phyloP scores from a whole-genome alignment of 2,797 vertebrate species.

The Hephaestus fuliginosus region DNA sequence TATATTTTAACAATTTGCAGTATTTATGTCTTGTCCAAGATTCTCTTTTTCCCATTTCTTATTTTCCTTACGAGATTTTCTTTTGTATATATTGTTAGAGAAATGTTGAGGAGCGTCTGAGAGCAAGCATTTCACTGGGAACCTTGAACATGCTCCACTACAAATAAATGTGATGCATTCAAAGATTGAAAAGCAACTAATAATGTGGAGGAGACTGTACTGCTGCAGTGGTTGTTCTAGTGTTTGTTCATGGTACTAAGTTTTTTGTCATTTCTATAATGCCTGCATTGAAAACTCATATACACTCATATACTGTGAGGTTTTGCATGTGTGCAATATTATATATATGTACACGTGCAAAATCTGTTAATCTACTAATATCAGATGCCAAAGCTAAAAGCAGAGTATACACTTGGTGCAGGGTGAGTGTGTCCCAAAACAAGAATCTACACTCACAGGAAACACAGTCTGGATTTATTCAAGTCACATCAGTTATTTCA shows the following conservation, averaged over 20 bases:
- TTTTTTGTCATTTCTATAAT: neutral
- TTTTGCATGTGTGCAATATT: neutral
- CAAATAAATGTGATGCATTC: too few relatives aligned
- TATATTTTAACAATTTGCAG: too few relatives aligned
- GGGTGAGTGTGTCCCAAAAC: neutral
- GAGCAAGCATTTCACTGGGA: too few relatives aligned
- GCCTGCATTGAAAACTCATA: neutral
- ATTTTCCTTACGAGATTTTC: too few relatives aligned
- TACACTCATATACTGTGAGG: neutral
- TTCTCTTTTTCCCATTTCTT: too few relatives aligned
- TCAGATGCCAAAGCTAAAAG: neutral
- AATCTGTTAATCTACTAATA: neutral
- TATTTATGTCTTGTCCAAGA: too few relatives aligned
- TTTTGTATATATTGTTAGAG: too few relatives aligned
- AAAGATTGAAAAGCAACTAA: too few relatives aligned
- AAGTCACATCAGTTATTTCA: neutral
- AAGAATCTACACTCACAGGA: neutral
- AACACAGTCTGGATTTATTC: neutral
- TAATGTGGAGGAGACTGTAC: too few relatives aligned
- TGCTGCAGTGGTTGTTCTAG: too few relatives aligned
- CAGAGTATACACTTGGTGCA: neutral
- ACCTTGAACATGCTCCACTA: too few relatives aligned
- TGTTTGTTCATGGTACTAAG: neutral
- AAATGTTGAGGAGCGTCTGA: too few relatives aligned
- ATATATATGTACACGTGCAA: neutral